Base-by-base conservation (phyloP, 2,888 invertebrate species). In the Machimus atricapillus region DNA sequence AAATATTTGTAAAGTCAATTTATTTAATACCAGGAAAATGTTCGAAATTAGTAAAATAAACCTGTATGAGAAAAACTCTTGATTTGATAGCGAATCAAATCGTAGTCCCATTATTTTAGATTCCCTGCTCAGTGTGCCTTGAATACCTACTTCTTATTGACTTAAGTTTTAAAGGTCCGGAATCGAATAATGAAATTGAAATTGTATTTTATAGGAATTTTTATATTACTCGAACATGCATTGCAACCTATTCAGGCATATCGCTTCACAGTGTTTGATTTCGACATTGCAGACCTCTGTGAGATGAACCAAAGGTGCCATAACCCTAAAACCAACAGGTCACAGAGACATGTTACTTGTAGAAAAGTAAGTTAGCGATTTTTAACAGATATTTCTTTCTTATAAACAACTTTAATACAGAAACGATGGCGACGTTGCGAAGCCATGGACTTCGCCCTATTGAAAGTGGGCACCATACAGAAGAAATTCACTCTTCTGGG, bases 401-500 rank as follows among this genome's bases (percentile, higher is more conserved):
- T 46, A 16, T 46, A 40, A 40, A 0, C 7, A 37, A 37, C 43
- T 43, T 43, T 2, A 43, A 43, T 43, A 2, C 14, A 43, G 43
- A 2, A 0, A 0, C 43, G 14, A 14, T n/a, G n/a, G 6, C 43
- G 14, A 0, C 43, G 0, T 1, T 43, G 43, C 43, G n/a, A n/a
- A n/a, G 1, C 0, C 12, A 1, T 0, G 43, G 14, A 3, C 12
- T n/a, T 3, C 14, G n/a, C 16, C n/a, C 52, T 7, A 52, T 7
- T 78, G 1, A 19, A n/a, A 43, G 23, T 46, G 23, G 1, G n/a
- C n/a, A n/a, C n/a, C n/a, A n/a, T n/a, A 6, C 1, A 27, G 9
- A 1, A n/a, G 9, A 5, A 78, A 43, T 27, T 40, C 19, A 3
- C 27, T 7, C 46, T 89, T 16, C 43, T 81, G 2, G 90, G 90